phyloP scores from a whole-genome alignment of 2,888 invertebrate species.

The Lepas anatifera region DNA sequence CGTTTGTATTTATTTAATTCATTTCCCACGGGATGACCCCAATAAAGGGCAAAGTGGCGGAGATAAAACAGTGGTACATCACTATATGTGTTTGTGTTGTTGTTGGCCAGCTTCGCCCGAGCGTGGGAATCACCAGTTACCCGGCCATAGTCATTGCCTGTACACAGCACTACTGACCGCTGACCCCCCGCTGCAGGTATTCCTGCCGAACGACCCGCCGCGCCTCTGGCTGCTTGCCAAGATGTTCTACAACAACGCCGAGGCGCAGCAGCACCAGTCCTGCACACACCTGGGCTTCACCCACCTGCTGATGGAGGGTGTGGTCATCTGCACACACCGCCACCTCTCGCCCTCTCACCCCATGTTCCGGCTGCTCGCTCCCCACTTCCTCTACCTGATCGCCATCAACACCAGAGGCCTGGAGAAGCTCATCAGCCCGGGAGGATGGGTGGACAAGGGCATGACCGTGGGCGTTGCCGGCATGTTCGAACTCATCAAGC shows the following conservation, averaged over 20 bases:
- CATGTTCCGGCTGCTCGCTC: conserved; percentile 37
- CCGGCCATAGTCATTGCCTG: too few species aligned
- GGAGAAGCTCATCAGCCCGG: conserved; percentile 33
- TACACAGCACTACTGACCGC: too few species aligned
- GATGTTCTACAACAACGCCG: conserved; percentile 37
- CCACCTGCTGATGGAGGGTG: conserved; percentile 38
- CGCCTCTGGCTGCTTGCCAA: conserved; percentile 35
- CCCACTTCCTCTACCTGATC: conserved; percentile 38
- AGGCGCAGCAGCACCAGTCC: conserved; percentile 34
- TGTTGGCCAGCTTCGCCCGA: too few species aligned
- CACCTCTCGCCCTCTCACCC: conserved; percentile 39
- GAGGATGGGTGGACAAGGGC: conserved; percentile 38
- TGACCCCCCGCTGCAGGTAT: too few species aligned
- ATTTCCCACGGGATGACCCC: too few species aligned
- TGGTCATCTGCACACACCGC: conserved; percentile 35
- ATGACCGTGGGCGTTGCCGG: conserved; percentile 36
- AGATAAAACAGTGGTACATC: too few species aligned
- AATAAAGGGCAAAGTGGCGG: too few species aligned
- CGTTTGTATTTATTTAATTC: too few species aligned
- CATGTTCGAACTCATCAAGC: conserved; percentile 36
- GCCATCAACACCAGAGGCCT: conserved; percentile 38
- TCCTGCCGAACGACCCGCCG: conserved; percentile 33
- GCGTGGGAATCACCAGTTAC: too few species aligned
- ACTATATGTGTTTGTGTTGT: too few species aligned
- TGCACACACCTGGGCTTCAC: conserved; percentile 35